Percentiles rank a stretch among this genome's conserved stretches.
Evolutionary conservation across 92 coral and sea anemone genomes (phyloP).

Genomic region (Palythoa caribaeorum): DNA sequence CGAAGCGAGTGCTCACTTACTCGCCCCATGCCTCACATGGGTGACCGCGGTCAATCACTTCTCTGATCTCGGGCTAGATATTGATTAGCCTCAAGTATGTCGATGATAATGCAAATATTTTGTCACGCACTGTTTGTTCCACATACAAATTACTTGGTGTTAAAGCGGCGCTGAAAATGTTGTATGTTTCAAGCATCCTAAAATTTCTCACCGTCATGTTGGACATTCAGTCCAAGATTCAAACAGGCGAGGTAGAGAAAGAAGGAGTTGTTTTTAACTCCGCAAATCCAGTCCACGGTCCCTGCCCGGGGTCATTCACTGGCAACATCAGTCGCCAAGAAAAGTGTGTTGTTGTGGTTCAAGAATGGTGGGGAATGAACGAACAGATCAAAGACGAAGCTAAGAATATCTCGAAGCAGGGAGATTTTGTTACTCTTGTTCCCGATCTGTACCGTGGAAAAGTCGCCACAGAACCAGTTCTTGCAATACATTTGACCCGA

Average conservation of each 20-base stretch:
- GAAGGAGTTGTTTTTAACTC: conserved; percentile 76
- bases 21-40: too few relatives aligned
- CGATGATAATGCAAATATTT: not conserved
- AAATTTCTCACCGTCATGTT: conserved; percentile 66
- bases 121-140: not conserved
- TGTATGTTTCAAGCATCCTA: conserved; percentile 63
- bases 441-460: conserved; percentile 93
- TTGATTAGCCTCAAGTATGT: too few relatives aligned
- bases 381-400: conserved; percentile 96
- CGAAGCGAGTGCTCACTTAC: too few relatives aligned
- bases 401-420: conserved; percentile 74
- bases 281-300: conserved; percentile 68
- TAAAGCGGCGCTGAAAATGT: conserved; percentile 52
- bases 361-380: conserved; percentile 99
- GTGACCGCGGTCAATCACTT: too few relatives aligned
- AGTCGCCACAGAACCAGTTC: conserved; percentile 70
- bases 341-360: conserved; percentile 87
- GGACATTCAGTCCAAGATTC: conserved; percentile 74
- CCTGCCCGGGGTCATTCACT: conserved; percentile 88
- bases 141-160: too few relatives aligned
- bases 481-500: conserved; percentile 69
- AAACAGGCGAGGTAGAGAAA: conserved; percentile 70
- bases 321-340: conserved; percentile 68
- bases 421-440: conserved; percentile 85
- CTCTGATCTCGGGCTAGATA: too few relatives aligned